Evolutionary conservation across 2,797 vertebrate species (phyloP).

Genomic region (Martes flavigula): DNA sequence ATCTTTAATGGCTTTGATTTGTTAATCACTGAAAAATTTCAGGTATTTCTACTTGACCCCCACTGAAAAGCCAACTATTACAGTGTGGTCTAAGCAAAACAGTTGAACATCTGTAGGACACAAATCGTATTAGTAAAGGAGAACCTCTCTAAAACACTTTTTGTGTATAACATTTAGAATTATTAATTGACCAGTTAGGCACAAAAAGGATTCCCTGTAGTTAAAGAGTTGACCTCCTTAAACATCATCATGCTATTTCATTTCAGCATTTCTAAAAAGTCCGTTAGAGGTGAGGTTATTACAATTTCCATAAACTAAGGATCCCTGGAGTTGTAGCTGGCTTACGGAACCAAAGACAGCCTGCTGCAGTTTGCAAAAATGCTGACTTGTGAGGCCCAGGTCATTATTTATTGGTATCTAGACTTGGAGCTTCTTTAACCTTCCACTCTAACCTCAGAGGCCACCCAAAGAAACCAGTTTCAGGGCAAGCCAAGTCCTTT

Average conservation of each 20-base stretch:
- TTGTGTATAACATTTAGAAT: conserved; percentile 58
- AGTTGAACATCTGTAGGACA: conserved; percentile 60
- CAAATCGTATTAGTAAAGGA: conserved; percentile 54
- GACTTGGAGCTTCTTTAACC: conserved; percentile 20
- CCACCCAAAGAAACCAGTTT: background rate
- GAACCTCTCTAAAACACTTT: conserved; percentile 59
- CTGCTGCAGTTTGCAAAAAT: background rate
- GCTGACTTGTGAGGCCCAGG: background rate
- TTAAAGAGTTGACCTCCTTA: background rate
- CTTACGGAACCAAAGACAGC: background rate
- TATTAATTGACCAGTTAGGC: conserved; percentile 61
- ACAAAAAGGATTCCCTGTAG: background rate
- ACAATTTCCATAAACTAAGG: background rate
- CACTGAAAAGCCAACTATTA: conserved; percentile 38
- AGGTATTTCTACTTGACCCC: conserved; percentile 53
- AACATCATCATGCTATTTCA: background rate
- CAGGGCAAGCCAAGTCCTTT: background rate
- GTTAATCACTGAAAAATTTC: conserved; percentile 58
- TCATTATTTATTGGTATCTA: background rate
- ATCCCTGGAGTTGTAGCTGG: background rate
- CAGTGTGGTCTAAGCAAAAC: conserved; percentile 57
- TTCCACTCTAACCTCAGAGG: background rate
- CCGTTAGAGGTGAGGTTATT: background rate
- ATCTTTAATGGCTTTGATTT: conserved; percentile 53
- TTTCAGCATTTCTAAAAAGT: conserved; percentile 28